Conservation (phyloP, 2,113 vertebrate genomes). For the Ammodytes dubius region DNA sequence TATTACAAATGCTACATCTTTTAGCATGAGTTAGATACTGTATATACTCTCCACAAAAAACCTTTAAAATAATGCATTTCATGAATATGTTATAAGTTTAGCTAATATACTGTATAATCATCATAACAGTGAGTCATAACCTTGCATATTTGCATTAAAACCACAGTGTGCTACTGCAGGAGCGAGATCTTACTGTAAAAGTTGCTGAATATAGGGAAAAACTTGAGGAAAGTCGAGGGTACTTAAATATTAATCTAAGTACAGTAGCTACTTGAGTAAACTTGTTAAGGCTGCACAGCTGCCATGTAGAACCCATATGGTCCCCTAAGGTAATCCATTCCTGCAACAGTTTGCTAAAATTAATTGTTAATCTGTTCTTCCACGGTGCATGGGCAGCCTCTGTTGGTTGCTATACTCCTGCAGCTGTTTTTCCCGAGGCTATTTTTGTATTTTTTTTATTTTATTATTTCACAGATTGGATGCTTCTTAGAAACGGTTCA, state of each 20-base stretch:
- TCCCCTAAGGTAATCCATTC: constrained; percentile 61
- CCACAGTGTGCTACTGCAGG: constrained; percentile 34
- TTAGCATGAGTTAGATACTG: neutral
- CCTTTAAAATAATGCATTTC: neutral
- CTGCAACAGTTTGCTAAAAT: constrained; percentile 62
- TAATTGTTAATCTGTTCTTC: constrained; percentile 70
- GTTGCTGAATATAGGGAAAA: constrained; percentile 68
- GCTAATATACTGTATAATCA: no score
- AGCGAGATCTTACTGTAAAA: constrained; percentile 28
- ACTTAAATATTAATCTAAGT: constrained; percentile 75
- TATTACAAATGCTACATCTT: neutral
- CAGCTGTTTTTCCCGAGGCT: neutral
- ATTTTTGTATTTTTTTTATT: constrained; percentile 9
- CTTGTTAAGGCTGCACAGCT: constrained; percentile 48
- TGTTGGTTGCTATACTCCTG: neutral
- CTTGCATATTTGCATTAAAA: constrained; percentile 26
- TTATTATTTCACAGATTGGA: neutral
- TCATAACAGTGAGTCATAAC: neutral
- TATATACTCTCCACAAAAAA: neutral
- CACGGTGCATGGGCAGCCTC: constrained; percentile 20
- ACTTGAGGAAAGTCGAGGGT: constrained; percentile 39
- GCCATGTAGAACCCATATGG: constrained; percentile 32
- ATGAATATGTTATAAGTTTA: neutral
- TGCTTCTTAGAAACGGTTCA: constrained; percentile 8
- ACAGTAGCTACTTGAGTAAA: constrained; percentile 61